Evolutionary conservation across 2,113 vertebrate species (phyloP).

Genomic region (Prunella fulvescens): DNA sequence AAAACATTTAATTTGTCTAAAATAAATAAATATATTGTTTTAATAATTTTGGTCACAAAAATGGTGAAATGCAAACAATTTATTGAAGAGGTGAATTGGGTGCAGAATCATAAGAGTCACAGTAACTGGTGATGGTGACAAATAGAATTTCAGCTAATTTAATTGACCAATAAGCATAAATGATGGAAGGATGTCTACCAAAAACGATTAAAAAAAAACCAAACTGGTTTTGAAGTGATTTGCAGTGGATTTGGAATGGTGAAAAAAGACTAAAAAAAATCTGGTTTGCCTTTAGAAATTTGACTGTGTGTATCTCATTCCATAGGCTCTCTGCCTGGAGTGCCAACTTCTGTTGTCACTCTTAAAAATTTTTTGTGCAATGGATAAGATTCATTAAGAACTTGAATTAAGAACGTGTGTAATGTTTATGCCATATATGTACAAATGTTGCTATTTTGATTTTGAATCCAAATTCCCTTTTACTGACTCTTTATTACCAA

Average conservation of each 20-base stretch:
- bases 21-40: neutral
- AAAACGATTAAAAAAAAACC: neutral
- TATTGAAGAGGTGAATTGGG: neutral
- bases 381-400: neutral
- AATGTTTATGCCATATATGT: neutral
- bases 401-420: neutral
- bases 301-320: neutral
- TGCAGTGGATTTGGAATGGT: neutral
- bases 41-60: neutral
- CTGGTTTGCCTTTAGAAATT: neutral
- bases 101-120: neutral
- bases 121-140: neutral
- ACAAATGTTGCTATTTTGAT: neutral
- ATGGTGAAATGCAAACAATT: neutral
- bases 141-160: neutral
- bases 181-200: neutral
- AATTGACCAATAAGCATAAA: neutral
- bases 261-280: neutral
- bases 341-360: neutral
- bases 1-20: neutral
- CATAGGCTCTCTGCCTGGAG: neutral
- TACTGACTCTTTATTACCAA: neutral
- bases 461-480: neutral
- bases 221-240: neutral
- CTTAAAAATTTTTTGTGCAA: neutral